These are phyloP conservation scores for Morelia viridis DNA, from an alignment of 2,797 vertebrate species.

Conservation along the genomic window DNA sequence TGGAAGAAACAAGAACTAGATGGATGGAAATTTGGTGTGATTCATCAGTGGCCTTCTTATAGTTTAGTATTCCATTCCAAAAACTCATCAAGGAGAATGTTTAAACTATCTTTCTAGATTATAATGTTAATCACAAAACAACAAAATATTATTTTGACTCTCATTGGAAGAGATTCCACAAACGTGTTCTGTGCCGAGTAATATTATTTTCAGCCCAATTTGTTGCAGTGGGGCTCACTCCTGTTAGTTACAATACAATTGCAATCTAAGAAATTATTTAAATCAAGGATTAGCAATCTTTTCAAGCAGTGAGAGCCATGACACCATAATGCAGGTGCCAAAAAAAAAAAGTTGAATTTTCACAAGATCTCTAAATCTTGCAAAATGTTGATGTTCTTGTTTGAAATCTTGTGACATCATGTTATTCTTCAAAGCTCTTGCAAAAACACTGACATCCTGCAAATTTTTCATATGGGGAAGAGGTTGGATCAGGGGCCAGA, in stretches of 20 bases:
- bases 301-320: background rate
- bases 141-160: background rate
- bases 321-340: background rate
- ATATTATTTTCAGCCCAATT: background rate
- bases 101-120: background rate
- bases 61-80: background rate
- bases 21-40: background rate
- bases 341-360: background rate
- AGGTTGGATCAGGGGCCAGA: background rate
- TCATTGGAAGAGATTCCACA: background rate
- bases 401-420: background rate
- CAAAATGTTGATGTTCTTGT: background rate
- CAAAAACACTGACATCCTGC: background rate
- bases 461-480: background rate
- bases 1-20: background rate
- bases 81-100: background rate
- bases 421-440: background rate
- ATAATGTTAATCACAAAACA: background rate
- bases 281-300: background rate
- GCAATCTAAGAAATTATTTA: background rate
- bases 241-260: background rate
- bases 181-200: background rate
- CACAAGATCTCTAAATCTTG: background rate
- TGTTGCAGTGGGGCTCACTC: background rate
- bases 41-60: background rate